Evolutionary conservation across 2,888 invertebrate species (phyloP), one percentile per base, ranked within the genome.

Genomic region (Hydrotaea diabolus): DNA sequence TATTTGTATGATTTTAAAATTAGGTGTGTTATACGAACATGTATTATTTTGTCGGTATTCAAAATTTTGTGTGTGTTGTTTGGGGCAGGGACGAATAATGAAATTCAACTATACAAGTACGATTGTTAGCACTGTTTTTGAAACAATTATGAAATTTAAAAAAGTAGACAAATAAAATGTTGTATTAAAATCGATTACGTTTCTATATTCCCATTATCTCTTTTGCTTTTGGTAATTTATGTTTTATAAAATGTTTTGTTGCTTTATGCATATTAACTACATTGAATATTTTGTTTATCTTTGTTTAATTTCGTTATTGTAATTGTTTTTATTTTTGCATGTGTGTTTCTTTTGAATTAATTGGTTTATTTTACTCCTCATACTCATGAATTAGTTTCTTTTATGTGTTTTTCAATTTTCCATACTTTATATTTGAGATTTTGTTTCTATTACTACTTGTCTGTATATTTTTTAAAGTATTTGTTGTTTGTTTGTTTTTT

Each of bases 211-310:
- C 76, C 19, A 23, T 62, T 31, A 7, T 31, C 36, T 49, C 19
- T 62, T 17, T 55, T 66, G 9, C 11, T 62, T 55, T 66, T 76
- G 62, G 31, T 31, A 31, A 31, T 31, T 31, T 31, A 76, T 76
- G 39, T 81, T 78, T n/a, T 73, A 72, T 43, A 82, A 78, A 78
- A 79, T 82, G 79, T 85, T 81, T 57, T 81, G 75, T 43, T 81
- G 66, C 80, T 78, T 76, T 36, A 76, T 79, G 49, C 59, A 62
- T 79, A 84, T 79, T 84, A 85, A 82, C 79, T 82, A 82, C 85
- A 73, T 73, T 73, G 59, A 66, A 53, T 75, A 78, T 55, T 80
- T 82, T 62, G 31, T 57, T 49, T 73, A 26, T 57, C 39, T 66
- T 15, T 46, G 19, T 17, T 66, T 43, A 17, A 4, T 26, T 53